Percentiles rank a stretch among this genome's conserved stretches.
Conservation (phyloP, 2,888 invertebrate genomes). For the Oxycera nigricornis region DNA sequence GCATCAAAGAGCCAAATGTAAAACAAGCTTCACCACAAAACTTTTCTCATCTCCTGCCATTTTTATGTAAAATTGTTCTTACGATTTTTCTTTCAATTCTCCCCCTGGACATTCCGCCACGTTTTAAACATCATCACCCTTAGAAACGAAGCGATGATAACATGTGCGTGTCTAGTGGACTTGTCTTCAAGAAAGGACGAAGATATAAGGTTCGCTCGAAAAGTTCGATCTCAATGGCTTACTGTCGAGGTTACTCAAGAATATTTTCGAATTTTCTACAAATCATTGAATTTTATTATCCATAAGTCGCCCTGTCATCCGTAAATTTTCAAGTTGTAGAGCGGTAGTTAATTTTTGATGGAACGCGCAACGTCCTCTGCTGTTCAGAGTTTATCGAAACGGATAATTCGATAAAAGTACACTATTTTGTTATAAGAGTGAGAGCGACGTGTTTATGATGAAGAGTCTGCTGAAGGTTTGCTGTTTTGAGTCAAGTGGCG, state of each 20-base stretch:
- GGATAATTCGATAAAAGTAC: slow-evolving; percentile 24
- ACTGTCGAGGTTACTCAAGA: slow-evolving; percentile 20
- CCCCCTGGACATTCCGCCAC: not conserved
- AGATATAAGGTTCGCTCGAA: not conserved
- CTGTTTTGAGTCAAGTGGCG: not conserved
- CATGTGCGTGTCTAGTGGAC: not conserved
- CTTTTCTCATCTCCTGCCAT: not conserved
- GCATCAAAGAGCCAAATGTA: not conserved
- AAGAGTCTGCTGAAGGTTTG: not conserved
- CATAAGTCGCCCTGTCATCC: slow-evolving; percentile 45
- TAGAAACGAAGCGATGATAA: not conserved
- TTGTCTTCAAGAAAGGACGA: not conserved
- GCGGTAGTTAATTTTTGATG: slow-evolving; percentile 44
- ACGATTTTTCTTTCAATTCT: not conserved
- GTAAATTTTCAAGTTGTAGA: slow-evolving; percentile 42
- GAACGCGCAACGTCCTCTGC: slow-evolving; percentile 21
- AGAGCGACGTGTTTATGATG: not conserved
- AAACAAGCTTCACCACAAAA: not conserved
- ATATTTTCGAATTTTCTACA: slow-evolving; percentile 45
- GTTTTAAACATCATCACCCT: not conserved
- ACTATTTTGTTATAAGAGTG: not conserved
- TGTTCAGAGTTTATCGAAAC: slow-evolving; percentile 34
- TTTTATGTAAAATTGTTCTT: slow-evolving; percentile 10
- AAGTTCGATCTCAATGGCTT: not conserved
- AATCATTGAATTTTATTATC: slow-evolving; percentile 48